A percentile compares a stretch with the other conserved stretches of the same genome.
These are phyloP conservation scores for Argyra leucocephala DNA, from an alignment of 2,888 invertebrate genomes.

Conservation along the genomic window DNA sequence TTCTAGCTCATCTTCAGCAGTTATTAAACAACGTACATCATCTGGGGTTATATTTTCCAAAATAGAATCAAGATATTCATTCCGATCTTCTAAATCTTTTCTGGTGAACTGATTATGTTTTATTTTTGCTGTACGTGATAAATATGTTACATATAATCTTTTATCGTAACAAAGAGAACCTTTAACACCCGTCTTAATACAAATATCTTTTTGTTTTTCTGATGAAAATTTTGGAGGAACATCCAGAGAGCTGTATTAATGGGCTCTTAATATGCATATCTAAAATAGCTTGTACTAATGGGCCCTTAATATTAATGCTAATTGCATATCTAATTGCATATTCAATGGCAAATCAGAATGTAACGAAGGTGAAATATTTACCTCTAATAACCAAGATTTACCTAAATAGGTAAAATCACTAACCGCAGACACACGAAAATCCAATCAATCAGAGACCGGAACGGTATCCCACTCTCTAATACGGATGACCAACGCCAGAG, in stretches of 20 bases:
- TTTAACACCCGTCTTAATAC: conserved; percentile 39
- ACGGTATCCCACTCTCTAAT: too few relatives aligned
- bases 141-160: conserved; percentile 56
- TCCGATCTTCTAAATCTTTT: conserved; percentile 37
- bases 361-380: conserved; percentile 83
- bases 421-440: too few relatives aligned
- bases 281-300: conserved; percentile 62
- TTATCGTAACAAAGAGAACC: conserved; percentile 56
- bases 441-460: too few relatives aligned
- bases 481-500: too few relatives aligned
- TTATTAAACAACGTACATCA: conserved; percentile 76
- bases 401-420: too few relatives aligned
- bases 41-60: conserved; percentile 79
- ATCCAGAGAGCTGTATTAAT: conserved; percentile 59
- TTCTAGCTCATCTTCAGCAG: conserved; percentile 79
- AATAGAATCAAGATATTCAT: conserved; percentile 63
- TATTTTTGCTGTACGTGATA: conserved; percentile 59
- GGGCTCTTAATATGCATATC: conserved; percentile 43
- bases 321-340: too few relatives aligned
- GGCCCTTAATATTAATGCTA: conserved; percentile 92
- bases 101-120: conserved; percentile 45
- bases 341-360: conserved; percentile 83
- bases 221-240: conserved; percentile 41
- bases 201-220: conserved; percentile 38
- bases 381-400: conserved; percentile 94